Conservation (phyloP, 2,888 invertebrate genomes). For the Metopia argyrocephala region DNA sequence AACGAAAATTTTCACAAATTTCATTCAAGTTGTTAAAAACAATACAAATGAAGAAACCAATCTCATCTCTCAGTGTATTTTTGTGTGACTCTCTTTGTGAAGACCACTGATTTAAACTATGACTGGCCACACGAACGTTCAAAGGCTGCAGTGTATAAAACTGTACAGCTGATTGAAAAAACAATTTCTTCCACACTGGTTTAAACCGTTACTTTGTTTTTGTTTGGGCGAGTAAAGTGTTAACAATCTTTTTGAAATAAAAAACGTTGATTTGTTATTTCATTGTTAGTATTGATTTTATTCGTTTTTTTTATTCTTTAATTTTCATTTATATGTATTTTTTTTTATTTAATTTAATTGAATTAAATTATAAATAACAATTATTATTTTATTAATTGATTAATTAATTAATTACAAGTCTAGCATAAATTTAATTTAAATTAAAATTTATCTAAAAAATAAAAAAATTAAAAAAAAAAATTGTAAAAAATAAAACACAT, state of each 20-base stretch:
- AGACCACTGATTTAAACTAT: too few species aligned
- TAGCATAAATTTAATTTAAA: conserved; percentile 59
- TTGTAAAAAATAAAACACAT: background rate
- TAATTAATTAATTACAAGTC: conserved; percentile 54
- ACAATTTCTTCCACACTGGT: background rate
- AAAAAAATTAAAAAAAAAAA: conserved; percentile 6
- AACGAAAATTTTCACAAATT: too few species aligned
- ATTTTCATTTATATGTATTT: conserved; percentile 66
- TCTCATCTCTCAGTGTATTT: too few species aligned
- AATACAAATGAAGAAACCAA: too few species aligned
- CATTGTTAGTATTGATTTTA: conserved; percentile 61
- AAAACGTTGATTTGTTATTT: background rate
- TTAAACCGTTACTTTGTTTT: background rate
- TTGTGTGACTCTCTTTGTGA: too few species aligned
- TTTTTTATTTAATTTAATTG: conserved; percentile 61
- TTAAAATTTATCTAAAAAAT: conserved; percentile 61
- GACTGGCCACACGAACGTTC: too few species aligned
- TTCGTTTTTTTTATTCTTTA: conserved; percentile 67
- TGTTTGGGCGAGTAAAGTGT: background rate
- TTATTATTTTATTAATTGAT: conserved; percentile 69
- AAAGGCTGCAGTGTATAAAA: too few species aligned
- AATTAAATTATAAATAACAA: conserved; percentile 72
- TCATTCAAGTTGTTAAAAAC: too few species aligned
- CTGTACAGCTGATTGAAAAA: too few species aligned
- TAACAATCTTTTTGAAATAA: conserved; percentile 9